Evolutionary conservation across 2,797 vertebrate species (phyloP).

Genomic region (Neoniphon sammara): DNA sequence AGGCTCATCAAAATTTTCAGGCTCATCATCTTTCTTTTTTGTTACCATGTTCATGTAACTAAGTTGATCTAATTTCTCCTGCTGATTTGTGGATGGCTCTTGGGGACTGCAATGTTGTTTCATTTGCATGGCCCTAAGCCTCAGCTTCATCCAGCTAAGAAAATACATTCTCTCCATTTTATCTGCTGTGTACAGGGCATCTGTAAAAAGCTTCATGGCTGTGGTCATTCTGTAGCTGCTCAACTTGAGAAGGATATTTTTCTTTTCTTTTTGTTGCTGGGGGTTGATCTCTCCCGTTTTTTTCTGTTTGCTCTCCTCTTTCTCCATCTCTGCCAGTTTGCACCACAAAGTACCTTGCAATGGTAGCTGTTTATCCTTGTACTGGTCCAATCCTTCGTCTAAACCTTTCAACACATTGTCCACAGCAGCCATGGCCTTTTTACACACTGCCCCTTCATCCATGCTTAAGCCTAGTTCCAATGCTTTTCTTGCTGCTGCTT

Average conservation of each 20-base stretch:
- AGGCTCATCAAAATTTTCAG: slow-evolving; percentile 21
- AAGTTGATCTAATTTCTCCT: slow-evolving; percentile 22
- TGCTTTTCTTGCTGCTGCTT: slow-evolving; percentile 75
- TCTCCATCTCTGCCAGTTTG: slow-evolving; percentile 78
- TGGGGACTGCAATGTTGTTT: slow-evolving; percentile 39
- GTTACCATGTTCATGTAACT: slow-evolving; percentile 26
- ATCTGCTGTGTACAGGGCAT: slow-evolving; percentile 74
- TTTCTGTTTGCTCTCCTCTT: slow-evolving; percentile 75
- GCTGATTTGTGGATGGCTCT: slow-evolving; percentile 14
- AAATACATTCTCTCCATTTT: slow-evolving; percentile 81
- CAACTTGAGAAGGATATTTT: slow-evolving; percentile 70
- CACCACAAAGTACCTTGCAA: slow-evolving; percentile 83
- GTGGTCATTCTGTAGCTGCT: slow-evolving; percentile 75
- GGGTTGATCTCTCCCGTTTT: slow-evolving; percentile 43
- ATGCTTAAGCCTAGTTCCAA: slow-evolving; percentile 74
- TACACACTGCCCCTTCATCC: slow-evolving; percentile 82
- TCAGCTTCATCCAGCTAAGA: slow-evolving; percentile 85
- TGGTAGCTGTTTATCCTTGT: slow-evolving; percentile 78
- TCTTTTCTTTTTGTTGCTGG: slow-evolving; percentile 64
- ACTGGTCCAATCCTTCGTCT: slow-evolving; percentile 67
- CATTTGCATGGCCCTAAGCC: slow-evolving; percentile 73
- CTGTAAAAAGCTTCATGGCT: slow-evolving; percentile 81
- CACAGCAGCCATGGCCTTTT: slow-evolving; percentile 72
- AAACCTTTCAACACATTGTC: slow-evolving; percentile 76
- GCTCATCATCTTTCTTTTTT: slow-evolving; percentile 3